Evolutionary conservation across 2,113 vertebrate genomes (phyloP).

Genomic region (Numida meleagris): DNA sequence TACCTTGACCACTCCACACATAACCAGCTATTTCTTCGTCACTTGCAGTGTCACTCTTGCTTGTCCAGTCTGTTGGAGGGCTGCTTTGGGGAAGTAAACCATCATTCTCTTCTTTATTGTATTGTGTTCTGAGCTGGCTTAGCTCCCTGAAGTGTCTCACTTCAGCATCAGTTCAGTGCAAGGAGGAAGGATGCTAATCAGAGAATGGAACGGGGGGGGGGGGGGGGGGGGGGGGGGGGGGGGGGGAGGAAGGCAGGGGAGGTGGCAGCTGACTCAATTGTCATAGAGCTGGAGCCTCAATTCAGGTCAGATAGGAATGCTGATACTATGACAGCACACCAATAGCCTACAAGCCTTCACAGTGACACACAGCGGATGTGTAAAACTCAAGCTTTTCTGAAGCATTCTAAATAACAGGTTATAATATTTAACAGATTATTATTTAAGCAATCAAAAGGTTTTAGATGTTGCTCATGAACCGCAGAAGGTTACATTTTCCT

Average conservation of each 20-base stretch:
- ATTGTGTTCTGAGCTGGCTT: not conserved
- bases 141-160: not conserved
- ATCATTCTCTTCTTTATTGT: not conserved
- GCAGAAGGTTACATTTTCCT: not conserved
- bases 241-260: not conserved
- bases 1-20: not conserved
- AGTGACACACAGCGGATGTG: not conserved
- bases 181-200: not conserved
- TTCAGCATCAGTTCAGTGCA: not conserved
- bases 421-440: not conserved
- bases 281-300: not conserved
- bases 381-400: not conserved
- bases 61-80: not conserved
- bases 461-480: not conserved
- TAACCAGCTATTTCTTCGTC: not conserved
- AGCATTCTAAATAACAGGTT: not conserved
- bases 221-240: not conserved
- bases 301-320: not conserved
- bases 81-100: not conserved
- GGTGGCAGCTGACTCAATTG: not conserved
- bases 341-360: not conserved
- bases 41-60: not conserved
- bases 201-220: not conserved
- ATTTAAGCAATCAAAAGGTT: not conserved
- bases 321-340: not conserved